Evolutionary conservation across 2,888 invertebrate species (phyloP), one percentile per base, ranked within the genome.

Genomic region (Lepetodrilus schrolli): DNA sequence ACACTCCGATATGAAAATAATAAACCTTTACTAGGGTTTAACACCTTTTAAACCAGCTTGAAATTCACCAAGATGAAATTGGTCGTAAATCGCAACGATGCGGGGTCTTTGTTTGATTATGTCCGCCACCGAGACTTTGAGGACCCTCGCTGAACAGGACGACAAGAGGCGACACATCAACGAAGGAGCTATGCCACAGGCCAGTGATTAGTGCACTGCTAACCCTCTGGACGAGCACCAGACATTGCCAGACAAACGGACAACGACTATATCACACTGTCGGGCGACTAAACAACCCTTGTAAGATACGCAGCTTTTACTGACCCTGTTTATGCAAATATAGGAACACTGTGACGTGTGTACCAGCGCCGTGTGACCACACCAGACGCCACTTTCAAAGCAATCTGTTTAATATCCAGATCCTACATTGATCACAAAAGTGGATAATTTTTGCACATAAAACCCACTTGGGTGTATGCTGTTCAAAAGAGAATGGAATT

Each of bases 31-130:
- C 58, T 58, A 34, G 17, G 58, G 26, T 58, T 58, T 30, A 58
- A 58, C 58, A 58, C 58, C 58, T 58, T 58, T 13, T 58, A 23
- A 58, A 58, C 26, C 58, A 58, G 58, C 30, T 58, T 58, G 58
- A 58, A 30, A 17, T 58, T 13, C 17, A 30, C 17, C 58, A 34
- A 8, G 30, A n/a, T 4, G 34, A 17, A 17, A 43, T 7, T 43
- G 4, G n/a, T 4, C 43, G 17, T 43, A 43, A 43, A 43, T 43
- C 43, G n/a, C 43, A 43, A 43, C n/a, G n/a, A n/a, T n/a, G n/a
- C n/a, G n/a, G n/a, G n/a, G n/a, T n/a, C n/a, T n/a, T n/a, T n/a
- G n/a, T n/a, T n/a, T 43, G 17, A 17, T 17, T 43, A 13, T 43
- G 17, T 43, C 43, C 13, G n/a, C 43, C 13, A 43, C 13, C 13